phyloP scores from a whole-genome alignment of 2,113 vertebrate genomes.

The Tympanuchus pallidicinctus region DNA sequence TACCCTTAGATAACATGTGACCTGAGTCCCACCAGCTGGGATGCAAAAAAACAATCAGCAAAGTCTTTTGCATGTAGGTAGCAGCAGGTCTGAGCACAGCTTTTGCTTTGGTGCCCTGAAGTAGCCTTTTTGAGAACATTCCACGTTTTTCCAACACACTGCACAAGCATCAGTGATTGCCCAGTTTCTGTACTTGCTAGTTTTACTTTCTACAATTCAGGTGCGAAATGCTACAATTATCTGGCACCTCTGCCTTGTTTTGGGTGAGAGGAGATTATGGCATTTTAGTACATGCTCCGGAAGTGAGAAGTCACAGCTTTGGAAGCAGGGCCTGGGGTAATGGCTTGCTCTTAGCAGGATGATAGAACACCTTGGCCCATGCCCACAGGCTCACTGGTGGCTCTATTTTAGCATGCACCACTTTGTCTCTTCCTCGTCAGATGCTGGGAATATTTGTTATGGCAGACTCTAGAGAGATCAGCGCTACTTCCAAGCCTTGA shows the following conservation, averaged over 20 bases:
- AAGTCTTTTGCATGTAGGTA: not conserved
- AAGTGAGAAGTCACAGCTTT: not conserved
- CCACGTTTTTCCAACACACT: not conserved
- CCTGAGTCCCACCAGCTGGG: not conserved
- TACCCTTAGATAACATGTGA: not conserved
- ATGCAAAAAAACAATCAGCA: not conserved
- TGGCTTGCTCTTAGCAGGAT: not conserved
- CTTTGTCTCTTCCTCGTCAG: not conserved
- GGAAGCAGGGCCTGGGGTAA: not conserved
- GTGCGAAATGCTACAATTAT: not conserved
- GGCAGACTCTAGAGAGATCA: not conserved
- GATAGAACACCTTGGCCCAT: not conserved
- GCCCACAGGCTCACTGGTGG: not conserved
- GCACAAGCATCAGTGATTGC: not conserved
- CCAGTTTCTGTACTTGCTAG: not conserved
- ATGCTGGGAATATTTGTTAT: not conserved
- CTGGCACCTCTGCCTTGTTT: not conserved
- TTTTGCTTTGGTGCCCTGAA: not conserved
- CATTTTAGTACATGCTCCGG: fast-evolving
- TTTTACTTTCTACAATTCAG: not conserved
- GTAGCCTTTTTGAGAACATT: not conserved
- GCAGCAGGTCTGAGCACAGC: not conserved
- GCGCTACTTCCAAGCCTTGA: not conserved
- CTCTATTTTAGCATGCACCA: not conserved
- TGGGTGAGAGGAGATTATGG: not conserved